A percentile compares a stretch with the other conserved stretches of the same genome.
Conservation (phyloP, 2,797 vertebrate species). For the Chelonia mydas region DNA sequence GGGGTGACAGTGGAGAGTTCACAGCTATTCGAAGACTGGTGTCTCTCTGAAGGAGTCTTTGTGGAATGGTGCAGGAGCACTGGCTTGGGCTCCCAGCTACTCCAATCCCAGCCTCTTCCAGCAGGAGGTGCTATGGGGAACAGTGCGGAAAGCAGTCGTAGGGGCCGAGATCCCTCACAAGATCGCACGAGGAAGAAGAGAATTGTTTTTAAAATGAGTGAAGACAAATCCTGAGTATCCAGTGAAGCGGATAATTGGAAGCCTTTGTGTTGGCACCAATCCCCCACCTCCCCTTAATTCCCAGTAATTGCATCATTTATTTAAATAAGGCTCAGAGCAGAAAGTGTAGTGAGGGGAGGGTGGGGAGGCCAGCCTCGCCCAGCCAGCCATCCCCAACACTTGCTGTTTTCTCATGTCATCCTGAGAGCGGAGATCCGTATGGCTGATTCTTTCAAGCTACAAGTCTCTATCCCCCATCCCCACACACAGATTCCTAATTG, state of each 20-base stretch:
- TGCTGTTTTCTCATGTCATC: neutral
- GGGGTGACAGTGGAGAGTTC: neutral
- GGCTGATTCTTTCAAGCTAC: neutral
- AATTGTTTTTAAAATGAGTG: neutral
- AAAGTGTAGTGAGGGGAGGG: neutral
- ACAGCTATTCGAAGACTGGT: neutral
- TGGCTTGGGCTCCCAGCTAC: neutral
- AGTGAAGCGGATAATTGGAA: constrained; percentile 45
- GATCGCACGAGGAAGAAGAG: neutral
- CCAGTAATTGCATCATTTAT: constrained; percentile 53
- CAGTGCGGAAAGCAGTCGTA: neutral
- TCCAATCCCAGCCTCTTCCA: neutral
- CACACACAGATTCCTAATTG: neutral
- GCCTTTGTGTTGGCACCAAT: constrained; percentile 49
- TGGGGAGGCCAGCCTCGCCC: neutral
- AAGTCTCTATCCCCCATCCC: neutral
- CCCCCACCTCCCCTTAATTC: constrained; percentile 56
- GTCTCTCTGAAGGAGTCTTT: neutral
- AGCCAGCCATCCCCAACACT: neutral
- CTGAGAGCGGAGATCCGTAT: neutral
- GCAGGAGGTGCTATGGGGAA: neutral
- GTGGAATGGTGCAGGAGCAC: neutral
- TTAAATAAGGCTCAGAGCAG: constrained; percentile 46
- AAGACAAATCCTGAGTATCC: constrained; percentile 35
- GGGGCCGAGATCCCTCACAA: neutral